Evolutionary conservation across 2,888 invertebrate species (phyloP), one percentile per base, ranked within the genome.

Genomic region (Perizoma flavofasciatum): DNA sequence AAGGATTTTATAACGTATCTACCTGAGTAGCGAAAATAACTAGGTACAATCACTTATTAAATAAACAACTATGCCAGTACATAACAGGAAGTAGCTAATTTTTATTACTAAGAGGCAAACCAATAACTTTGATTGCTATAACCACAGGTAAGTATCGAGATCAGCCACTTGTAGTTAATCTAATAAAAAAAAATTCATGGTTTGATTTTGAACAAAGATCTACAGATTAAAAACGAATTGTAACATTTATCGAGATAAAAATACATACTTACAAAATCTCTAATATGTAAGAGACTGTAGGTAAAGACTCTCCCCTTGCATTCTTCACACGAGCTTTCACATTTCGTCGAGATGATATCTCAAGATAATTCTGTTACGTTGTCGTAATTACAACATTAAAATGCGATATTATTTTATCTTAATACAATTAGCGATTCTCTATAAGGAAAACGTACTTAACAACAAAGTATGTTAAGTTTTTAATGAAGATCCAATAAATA

Each of bases 251-350:
- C 22, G 22, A 22, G 3, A 22, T 22, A 22, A 22, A 22, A n/a
- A 10, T 41, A 41, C n/a, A 5, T 41, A 41, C 10, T 45, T 45
- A 49, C 39, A 11, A 52, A 59, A 54, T 51, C 32, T 41, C 45
- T 48, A 52, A 49, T 34, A 37, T 34, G 8, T 46, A 32, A 33
- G 8, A 45, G 6, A 7, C 5, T 4, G 41, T 4, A n/a, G 41
- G 41, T 41, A 37, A 34, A 41, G 45, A 47, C 35, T 53, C 61
- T 69, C 64, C 62, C 61, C 55, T 63, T 65, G 55, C 63, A 67
- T 59, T 69, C 67, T 66, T 67, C 63, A 65, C 64, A 66, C 67
- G 65, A 66, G 65, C 67, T 67, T 66, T 64, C 61, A 65, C 66
- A 66, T 67, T 66, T 69, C 66, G 49, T 51, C 54, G 55, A 67